Evolutionary conservation across 2,888 invertebrate genomes (phyloP).

Genomic region (Laspeyria flexula): DNA sequence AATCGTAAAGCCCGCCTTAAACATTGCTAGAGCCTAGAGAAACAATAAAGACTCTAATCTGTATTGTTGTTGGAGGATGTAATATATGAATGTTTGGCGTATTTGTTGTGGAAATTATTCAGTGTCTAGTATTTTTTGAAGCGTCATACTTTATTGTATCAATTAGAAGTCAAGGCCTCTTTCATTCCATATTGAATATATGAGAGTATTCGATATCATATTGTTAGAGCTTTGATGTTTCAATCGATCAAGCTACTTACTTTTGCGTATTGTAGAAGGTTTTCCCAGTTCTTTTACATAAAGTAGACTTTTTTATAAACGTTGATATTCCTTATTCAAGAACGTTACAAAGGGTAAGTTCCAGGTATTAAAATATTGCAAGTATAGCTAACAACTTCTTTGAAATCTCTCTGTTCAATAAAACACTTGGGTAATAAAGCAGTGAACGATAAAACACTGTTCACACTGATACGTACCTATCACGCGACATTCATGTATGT

Average conservation of each 20-base stretch:
- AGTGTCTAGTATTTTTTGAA: slow-evolving; percentile 41
- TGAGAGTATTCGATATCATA: background rate
- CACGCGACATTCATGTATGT: background rate
- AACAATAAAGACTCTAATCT: slow-evolving; percentile 69
- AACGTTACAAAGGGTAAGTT: too few relatives aligned
- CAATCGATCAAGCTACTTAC: background rate
- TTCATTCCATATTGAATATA: background rate
- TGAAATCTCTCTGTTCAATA: background rate
- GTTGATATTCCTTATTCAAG: too few relatives aligned
- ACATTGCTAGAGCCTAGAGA: slow-evolving; percentile 68
- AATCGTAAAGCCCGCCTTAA: slow-evolving; percentile 73
- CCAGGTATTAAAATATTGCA: too few relatives aligned
- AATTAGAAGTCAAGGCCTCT: slow-evolving; percentile 2
- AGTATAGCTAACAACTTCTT: background rate
- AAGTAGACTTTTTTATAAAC: too few relatives aligned
- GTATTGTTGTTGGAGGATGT: slow-evolving; percentile 59
- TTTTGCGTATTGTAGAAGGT: too few relatives aligned
- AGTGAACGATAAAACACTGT: background rate
- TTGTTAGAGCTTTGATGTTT: slow-evolving; percentile 11
- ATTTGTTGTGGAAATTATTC: slow-evolving; percentile 50
- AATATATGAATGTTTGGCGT: slow-evolving; percentile 55
- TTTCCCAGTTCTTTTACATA: too few relatives aligned
- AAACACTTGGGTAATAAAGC: background rate
- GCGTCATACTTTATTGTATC: slow-evolving; percentile 6
- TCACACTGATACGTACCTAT: background rate